Percentiles rank a stretch among this genome's conserved stretches.
Conservation (phyloP, 2,797 vertebrate genomes). For the Tangara arthus region DNA sequence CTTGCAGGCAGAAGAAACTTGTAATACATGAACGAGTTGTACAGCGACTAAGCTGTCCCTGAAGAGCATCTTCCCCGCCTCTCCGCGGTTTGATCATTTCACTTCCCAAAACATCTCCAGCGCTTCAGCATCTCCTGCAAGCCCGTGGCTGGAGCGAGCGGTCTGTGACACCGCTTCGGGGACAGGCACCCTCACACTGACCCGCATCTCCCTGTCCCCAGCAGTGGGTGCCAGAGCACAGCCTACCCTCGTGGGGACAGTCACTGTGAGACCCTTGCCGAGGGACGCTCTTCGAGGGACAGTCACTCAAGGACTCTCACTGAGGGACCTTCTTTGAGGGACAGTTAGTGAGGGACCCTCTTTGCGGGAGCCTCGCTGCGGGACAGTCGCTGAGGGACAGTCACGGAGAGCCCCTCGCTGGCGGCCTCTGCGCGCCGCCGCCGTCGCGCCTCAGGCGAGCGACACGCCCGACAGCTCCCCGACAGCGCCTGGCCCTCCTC, state of each 20-base stretch:
- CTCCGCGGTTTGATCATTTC: fast-evolving
- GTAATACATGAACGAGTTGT: background rate
- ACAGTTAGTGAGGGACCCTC: too few species aligned
- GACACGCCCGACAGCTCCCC: background rate
- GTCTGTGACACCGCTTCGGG: too few species aligned
- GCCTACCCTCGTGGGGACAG: background rate
- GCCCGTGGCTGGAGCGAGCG: background rate
- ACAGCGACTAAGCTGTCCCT: background rate
- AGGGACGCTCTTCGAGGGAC: background rate
- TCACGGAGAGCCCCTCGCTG: background rate
- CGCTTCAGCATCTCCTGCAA: background rate
- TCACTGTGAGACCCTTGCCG: too few species aligned
- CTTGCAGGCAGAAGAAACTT: background rate
- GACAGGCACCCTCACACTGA: fast-evolving
- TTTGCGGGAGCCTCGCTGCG: background rate
- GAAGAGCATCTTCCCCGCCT: background rate
- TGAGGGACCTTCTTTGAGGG: background rate
- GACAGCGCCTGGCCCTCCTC: background rate
- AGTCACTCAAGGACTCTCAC: too few species aligned
- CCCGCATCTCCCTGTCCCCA: fast-evolving
- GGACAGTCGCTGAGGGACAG: too few species aligned
- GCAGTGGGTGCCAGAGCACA: fast-evolving
- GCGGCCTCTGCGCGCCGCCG: background rate
- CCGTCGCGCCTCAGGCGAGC: background rate
- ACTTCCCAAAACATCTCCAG: background rate